These are phyloP conservation scores for Epicauta chinensis DNA, from an alignment of 1,140 invertebrate species.

Conservation along the genomic window DNA sequence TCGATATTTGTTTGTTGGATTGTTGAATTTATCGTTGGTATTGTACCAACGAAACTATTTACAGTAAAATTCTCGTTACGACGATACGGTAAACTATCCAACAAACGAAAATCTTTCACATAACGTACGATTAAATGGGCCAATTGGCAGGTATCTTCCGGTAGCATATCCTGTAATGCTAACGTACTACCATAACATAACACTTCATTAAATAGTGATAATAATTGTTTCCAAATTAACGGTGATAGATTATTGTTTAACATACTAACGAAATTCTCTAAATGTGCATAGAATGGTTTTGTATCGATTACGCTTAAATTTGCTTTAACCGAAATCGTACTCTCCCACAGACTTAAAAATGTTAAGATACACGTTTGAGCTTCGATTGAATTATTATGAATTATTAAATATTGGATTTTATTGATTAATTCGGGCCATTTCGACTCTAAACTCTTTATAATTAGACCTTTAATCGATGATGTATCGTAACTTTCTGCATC, in stretches of 20 bases:
- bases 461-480: slow-evolving; percentile 74
- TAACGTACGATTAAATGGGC: slow-evolving; percentile 77
- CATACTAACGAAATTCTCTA: slow-evolving; percentile 72
- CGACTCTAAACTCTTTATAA: slow-evolving; percentile 74
- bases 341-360: slow-evolving; percentile 80
- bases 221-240: slow-evolving; percentile 75
- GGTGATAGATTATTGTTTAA: slow-evolving; percentile 65
- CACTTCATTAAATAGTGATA: slow-evolving; percentile 81
- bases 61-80: slow-evolving; percentile 35
- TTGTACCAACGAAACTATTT: slow-evolving; percentile 39
- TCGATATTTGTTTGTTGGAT: slow-evolving; percentile 47
- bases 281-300: slow-evolving; percentile 78
- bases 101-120: slow-evolving; percentile 74
- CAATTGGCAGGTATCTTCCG: slow-evolving; percentile 78
- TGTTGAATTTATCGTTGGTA: slow-evolving; percentile 22
- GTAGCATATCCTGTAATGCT: slow-evolving; percentile 76
- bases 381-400: slow-evolving; percentile 48
- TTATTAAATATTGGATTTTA: slow-evolving; percentile 54
- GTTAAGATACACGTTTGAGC: slow-evolving; percentile 67
- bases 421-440: slow-evolving; percentile 74
- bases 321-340: slow-evolving; percentile 85
- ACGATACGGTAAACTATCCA: slow-evolving; percentile 59
- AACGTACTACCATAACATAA: slow-evolving; percentile 84
- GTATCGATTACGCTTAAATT: slow-evolving; percentile 84
- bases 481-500: slow-evolving; percentile 76